These are phyloP conservation scores for Hyperoodon ampullatus DNA, from an alignment of 2,113 vertebrate genomes.

Conservation along the genomic window DNA sequence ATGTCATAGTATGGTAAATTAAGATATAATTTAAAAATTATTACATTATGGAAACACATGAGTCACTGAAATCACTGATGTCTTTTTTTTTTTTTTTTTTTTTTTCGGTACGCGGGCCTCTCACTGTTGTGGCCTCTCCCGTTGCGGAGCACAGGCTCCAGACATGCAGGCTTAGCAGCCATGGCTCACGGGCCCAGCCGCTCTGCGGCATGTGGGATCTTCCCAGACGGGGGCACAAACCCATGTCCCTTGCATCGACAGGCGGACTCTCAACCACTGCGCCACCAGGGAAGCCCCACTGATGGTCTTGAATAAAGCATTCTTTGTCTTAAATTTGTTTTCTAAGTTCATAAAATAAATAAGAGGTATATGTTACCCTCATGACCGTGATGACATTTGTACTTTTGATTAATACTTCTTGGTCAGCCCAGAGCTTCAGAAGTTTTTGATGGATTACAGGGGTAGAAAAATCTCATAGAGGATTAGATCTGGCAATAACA, in stretches of 20 bases:
- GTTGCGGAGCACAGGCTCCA: too few relatives aligned
- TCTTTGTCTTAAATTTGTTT: neutral
- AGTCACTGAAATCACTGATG: neutral
- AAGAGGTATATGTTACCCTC: neutral
- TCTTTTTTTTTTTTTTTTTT: neutral
- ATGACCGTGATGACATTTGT: neutral
- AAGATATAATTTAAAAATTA: neutral
- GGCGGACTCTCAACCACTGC: too few relatives aligned
- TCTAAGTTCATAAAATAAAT: neutral
- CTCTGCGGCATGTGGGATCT: too few relatives aligned
- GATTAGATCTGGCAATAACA: neutral
- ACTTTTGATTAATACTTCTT: constrained; percentile 3
- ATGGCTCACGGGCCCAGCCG: too few relatives aligned
- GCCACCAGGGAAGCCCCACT: neutral
- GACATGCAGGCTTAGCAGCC: too few relatives aligned
- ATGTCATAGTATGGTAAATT: neutral
- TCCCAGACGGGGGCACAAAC: too few relatives aligned
- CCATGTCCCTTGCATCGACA: too few relatives aligned
- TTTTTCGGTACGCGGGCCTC: too few relatives aligned
- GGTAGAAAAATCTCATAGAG: neutral
- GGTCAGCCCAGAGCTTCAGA: neutral
- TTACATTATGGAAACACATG: neutral
- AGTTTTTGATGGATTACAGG: neutral
- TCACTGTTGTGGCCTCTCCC: too few relatives aligned
- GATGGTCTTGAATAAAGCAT: neutral